Conservation (phyloP, 2,797 vertebrate species). For the Tarsius wallacei region DNA sequence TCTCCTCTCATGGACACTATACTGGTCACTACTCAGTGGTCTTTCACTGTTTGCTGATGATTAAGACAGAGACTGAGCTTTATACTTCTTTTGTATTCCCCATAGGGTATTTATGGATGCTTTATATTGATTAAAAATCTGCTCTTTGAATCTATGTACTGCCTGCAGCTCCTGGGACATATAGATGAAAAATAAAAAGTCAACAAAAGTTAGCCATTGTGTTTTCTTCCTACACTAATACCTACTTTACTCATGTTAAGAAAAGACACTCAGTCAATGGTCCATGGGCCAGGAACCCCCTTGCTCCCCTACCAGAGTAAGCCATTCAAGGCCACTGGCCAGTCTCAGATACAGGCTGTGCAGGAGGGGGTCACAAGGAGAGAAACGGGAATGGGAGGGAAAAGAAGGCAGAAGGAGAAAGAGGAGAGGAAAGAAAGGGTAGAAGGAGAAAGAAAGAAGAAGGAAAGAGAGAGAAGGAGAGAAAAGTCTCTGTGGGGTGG, state of each 20-base stretch:
- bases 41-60: neutral
- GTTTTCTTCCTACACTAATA: neutral
- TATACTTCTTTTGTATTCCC: neutral
- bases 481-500: rapidly evolving
- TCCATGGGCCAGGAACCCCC: too few species aligned
- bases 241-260: neutral
- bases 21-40: neutral
- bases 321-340: neutral
- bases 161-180: neutral
- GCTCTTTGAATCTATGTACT: neutral
- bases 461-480: neutral
- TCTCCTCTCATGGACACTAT: neutral
- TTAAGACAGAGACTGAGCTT: neutral
- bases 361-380: too few species aligned
- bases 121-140: slow-evolving; percentile 2
- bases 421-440: neutral
- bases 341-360: neutral
- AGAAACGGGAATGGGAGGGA: rapidly evolving
- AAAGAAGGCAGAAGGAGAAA: neutral
- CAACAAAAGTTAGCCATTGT: neutral
- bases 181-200: neutral
- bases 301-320: neutral
- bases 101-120: neutral
- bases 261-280: neutral
- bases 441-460: neutral